phyloP scores from a whole-genome alignment of 2,797 vertebrate genomes.

The Apogon hyalosoma region DNA sequence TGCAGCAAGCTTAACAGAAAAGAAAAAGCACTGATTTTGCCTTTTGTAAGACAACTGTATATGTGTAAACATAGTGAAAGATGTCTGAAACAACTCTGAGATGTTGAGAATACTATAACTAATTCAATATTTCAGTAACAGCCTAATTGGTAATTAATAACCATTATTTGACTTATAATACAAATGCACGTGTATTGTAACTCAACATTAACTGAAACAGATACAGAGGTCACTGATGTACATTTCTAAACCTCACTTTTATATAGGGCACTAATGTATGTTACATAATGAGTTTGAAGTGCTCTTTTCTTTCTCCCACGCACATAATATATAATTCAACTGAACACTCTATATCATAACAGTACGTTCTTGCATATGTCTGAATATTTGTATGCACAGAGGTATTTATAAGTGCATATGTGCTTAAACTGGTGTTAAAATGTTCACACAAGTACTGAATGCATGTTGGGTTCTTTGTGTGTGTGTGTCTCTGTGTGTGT shows the following conservation, averaged over 20 bases:
- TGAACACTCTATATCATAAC: conserved; percentile 18
- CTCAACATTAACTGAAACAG: conserved; percentile 15
- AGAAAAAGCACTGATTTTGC: background rate
- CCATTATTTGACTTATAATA: no score
- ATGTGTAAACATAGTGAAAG: no score
- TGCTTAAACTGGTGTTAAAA: conserved; percentile 1
- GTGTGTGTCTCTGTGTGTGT: conserved; percentile 7
- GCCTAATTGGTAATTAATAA: no score
- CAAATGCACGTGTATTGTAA: background rate
- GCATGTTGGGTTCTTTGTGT: background rate
- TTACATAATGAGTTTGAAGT: conserved; percentile 50
- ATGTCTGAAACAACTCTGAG: no score
- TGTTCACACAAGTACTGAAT: background rate
- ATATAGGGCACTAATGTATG: conserved; percentile 27
- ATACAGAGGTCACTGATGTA: conserved; percentile 11
- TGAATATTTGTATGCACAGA: background rate
- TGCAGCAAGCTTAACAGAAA: background rate
- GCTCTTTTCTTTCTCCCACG: conserved; percentile 40
- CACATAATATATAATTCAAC: conserved; percentile 60
- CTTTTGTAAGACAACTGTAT: no score
- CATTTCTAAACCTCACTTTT: conserved; percentile 12
- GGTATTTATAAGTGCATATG: background rate
- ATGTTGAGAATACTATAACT: no score
- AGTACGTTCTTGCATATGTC: conserved; percentile 1
- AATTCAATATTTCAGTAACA: no score